phyloP scores from a whole-genome alignment of 2,797 vertebrate genomes.

The Urocyon cinereoargenteus region DNA sequence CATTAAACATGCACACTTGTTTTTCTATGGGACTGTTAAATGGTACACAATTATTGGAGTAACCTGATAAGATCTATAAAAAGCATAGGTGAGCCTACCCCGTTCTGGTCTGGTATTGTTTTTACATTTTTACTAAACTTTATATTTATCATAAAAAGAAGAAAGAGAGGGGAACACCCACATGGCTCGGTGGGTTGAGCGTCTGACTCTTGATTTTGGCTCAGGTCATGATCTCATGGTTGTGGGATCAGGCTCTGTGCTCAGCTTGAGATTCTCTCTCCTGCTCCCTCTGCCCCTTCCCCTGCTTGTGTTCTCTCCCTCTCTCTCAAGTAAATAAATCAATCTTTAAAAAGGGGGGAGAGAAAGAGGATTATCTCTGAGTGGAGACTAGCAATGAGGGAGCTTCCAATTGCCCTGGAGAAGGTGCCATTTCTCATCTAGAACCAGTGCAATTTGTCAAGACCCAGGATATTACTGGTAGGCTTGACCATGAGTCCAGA shows the following conservation, averaged over 20 bases:
- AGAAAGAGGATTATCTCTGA: not conserved
- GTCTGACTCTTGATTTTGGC: not conserved
- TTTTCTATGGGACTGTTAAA: not conserved
- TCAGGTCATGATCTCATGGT: not conserved
- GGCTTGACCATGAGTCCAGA: not conserved
- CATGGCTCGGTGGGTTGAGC: not conserved
- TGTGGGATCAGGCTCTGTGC: not conserved
- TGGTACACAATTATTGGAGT: not conserved
- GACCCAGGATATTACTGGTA: not conserved
- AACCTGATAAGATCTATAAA: not conserved
- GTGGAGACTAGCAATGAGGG: not conserved
- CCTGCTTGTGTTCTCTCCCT: not conserved
- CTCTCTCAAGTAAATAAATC: not conserved
- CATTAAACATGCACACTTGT: accelerated
- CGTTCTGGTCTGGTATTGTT: not conserved
- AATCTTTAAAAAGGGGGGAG: no score
- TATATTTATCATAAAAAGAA: not conserved
- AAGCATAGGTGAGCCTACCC: not conserved
- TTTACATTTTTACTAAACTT: not conserved
- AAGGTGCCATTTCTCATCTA: not conserved
- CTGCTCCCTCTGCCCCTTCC: not conserved
- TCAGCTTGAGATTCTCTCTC: not conserved
- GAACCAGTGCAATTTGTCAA: not conserved
- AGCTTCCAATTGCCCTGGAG: not conserved
- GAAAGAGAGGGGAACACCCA: not conserved